A percentile compares a stretch with the other conserved stretches of the same genome.
Conservation (phyloP, 2,113 vertebrate species). For the Steatornis caripensis region DNA sequence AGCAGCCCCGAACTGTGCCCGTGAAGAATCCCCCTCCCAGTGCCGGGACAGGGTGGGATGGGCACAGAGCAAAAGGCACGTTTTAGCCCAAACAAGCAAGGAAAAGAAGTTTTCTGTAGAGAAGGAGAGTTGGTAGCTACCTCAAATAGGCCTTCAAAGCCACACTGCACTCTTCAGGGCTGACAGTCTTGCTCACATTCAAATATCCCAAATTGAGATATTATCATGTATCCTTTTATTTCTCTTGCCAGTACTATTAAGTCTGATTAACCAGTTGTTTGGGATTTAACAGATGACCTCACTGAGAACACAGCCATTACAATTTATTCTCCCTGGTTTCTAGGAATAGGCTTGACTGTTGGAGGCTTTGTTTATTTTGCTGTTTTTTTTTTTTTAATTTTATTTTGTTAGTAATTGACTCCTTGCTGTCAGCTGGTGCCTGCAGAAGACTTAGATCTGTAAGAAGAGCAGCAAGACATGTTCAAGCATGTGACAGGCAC, state of each 20-base stretch:
- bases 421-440: not conserved
- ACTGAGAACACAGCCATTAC: not conserved
- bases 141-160: not conserved
- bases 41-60: rapidly evolving
- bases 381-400: not conserved
- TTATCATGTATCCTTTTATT: not conserved
- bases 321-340: not conserved
- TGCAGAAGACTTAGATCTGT: not conserved
- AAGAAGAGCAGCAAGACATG: not conserved
- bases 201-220: not conserved
- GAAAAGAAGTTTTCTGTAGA: not conserved
- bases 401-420: not conserved
- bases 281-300: not conserved
- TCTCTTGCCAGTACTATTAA: not conserved
- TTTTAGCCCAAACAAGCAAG: not conserved
- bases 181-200: not conserved
- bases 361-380: not conserved
- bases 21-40: not conserved
- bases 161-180: rapidly evolving
- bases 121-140: not conserved
- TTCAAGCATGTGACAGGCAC: not conserved
- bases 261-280: not conserved
- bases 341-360: not conserved
- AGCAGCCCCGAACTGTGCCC: not conserved
- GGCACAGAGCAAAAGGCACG: not conserved